Base-by-base conservation (phyloP, 2,888 invertebrate genomes). In the Torymus texanus region DNA sequence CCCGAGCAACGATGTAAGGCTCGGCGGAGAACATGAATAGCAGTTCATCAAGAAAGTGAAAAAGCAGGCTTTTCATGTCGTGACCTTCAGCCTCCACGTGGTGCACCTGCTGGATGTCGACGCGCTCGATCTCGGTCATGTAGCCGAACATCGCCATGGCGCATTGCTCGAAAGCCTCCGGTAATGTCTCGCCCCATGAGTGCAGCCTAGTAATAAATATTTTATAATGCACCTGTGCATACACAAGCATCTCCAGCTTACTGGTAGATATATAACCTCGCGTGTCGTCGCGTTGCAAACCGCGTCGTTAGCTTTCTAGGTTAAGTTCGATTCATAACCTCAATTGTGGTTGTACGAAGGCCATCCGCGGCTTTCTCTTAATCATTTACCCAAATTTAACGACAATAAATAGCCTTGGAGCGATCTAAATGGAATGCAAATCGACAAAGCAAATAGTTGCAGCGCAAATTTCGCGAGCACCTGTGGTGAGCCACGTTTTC, bases 81-180 rank as follows among this genome's bases (percentile, higher is more conserved):
- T 97, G 95, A 12, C 96, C 98, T 81, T 94, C 94, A 0, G 97
- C 98, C 91, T 96, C 96, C 82, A 99, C 94, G 85, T 95, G 94
- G 86, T 95, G 94, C 58, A 94, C 94, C 86, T 95, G 93, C 84
- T 92, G 92, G 83, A 96, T 95, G 88, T 97, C 95, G 0, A 99
- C 97, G 82, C 93, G 93, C 0, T 95, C 93, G 82, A 97, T 91
- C 82, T 97, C 97, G 1, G 98, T 99, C 97, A 99, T 99, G 90
- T 99, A 99, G 0, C 95, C 97, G 91, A 97, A 99, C 98, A 99
- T 98, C 0, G 97, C 96, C 90, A 97, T 94, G 10, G 96, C 98
- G 87, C 96, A 96, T 91, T 98, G 98, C 89, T 98, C 98, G 90
- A 97, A 98, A 0, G 98, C 95, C 91, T 98, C 98, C 87, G 94